Evolutionary conservation across 2,888 invertebrate species (phyloP), one percentile per base, ranked within the genome.

Genomic region (Hedychridium roseum): DNA sequence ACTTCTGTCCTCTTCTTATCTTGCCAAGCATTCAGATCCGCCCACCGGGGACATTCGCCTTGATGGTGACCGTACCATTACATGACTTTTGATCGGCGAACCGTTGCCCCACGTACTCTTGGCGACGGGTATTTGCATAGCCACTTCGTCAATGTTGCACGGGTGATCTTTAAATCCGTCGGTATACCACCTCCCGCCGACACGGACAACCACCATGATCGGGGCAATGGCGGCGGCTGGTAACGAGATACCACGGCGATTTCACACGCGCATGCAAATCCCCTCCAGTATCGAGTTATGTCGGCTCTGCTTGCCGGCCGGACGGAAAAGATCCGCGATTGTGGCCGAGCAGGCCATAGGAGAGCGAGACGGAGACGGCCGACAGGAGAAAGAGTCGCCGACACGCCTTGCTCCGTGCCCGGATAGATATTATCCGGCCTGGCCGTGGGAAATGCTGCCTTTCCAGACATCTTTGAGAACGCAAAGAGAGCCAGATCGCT

Each of bases 61-160:
- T 60, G 68, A 69, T 64, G 64, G 60, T 70, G 65, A 62, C 64
- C 67, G 54, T 64, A 65, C 66, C 71, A 74, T 75, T 74, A 74
- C 74, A 72, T 59, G 73, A 70, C 62, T 73, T 75, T 74, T 73
- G 71, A 74, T 71, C 70, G 67, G 56, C 50, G 55, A n/a, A 60
- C 64, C 71, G 68, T 73, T 69, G 69, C 59, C 57, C 59, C 53
- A 45, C 48, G 59, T 60, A 63, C n/a, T n/a, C n/a, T 64, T 63
- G 55, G 57, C 60, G 54, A 49, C 45, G 39, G 43, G 43, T 51
- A 65, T 68, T 62, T 61, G 66, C 68, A 68, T 67, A 60, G 62
- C 66, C 58, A 65, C 67, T 71, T 68, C 65, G 68, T 73, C 73
- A 71, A 60, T 60, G 65, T 63, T 58, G 60, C 63, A 54, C 54